Evolutionary conservation across 2,797 vertebrate genomes (phyloP), one percentile per base, ranked within the genome.

Genomic region (Tapera naevia): DNA sequence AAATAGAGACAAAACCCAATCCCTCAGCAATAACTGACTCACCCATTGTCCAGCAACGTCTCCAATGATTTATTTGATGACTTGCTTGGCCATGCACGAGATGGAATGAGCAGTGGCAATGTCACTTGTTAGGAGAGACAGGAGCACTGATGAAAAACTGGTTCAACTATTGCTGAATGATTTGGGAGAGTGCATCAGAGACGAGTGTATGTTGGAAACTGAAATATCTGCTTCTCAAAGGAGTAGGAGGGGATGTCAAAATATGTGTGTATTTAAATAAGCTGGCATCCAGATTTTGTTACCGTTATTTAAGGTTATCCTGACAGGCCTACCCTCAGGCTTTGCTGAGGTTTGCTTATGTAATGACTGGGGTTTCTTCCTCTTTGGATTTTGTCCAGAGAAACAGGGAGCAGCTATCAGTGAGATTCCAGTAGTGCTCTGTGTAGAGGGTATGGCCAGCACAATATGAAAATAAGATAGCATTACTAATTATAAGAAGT

Each of bases 41-140:
- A 79, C 30, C 46, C 69, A 3, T 89, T 86, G 80, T 78, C 82
- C 70, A 46, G 7, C 65, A 43, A 7, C 6, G 81, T 74, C 86
- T 92, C 50, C 65, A 33, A 4, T 61, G 37, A 88, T 93, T 89
- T 94, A 86, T 78, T 62, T 92, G 86, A 66, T 45, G 86, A 61
- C 53, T 57, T 84, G 50, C 66, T 88, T 67, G 71, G 86, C 71
- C 30, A 1, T 3, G 18, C 41, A 76, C 1, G 13, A 60, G 53
- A 24, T 80, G 48, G 60, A 13, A 43, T 54, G 67, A 87, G 57
- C 74, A 50, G 48, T 67, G 64, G 56, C 53, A 83, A 35, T 43
- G n/a, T 61, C 35, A 37, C 28, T 46, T 37, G 6, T 65, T 65
- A 46, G 58, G 67, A 78, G 28, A 62, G 28, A 62, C 25, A 79